A percentile compares a stretch with the other conserved stretches of the same genome.
Conservation (phyloP, 2,888 invertebrate genomes). For the Stenodema calcarata region DNA sequence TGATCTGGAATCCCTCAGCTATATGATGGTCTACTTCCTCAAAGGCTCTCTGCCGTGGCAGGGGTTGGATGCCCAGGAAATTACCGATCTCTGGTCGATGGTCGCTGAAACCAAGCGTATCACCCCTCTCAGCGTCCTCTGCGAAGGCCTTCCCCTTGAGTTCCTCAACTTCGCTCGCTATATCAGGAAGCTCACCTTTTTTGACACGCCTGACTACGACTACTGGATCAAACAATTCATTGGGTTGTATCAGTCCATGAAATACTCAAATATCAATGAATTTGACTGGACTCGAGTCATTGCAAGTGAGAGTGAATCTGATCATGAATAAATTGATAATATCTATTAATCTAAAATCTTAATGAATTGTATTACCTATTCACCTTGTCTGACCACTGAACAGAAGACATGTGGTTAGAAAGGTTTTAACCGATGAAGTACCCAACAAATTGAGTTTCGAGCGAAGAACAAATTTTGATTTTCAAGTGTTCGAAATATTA, state of each 20-base stretch:
- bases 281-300: conserved; percentile 4
- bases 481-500: too few relatives aligned
- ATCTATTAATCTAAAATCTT: too few relatives aligned
- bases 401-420: too few relatives aligned
- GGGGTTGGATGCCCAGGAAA: background rate
- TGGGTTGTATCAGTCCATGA: background rate
- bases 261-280: background rate
- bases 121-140: conserved; percentile 16
- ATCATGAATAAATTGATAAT: background rate
- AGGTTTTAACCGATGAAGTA: too few relatives aligned
- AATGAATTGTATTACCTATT: too few relatives aligned
- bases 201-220: conserved; percentile 23
- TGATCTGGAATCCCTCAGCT: conserved; percentile 28
- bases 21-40: conserved; percentile 35
- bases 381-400: too few relatives aligned
- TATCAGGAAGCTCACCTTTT: conserved; percentile 1
- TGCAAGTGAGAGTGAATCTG: background rate
- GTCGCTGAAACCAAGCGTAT: conserved; percentile 4
- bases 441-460: too few relatives aligned
- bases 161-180: conserved; percentile 13
- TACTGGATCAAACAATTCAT: conserved; percentile 3
- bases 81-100: background rate
- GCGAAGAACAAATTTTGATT: too few relatives aligned
- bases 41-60: conserved; percentile 39
- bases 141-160: conserved; percentile 2